Conservation (phyloP, 2,113 vertebrate species). For the Sigmodon hispidus region DNA sequence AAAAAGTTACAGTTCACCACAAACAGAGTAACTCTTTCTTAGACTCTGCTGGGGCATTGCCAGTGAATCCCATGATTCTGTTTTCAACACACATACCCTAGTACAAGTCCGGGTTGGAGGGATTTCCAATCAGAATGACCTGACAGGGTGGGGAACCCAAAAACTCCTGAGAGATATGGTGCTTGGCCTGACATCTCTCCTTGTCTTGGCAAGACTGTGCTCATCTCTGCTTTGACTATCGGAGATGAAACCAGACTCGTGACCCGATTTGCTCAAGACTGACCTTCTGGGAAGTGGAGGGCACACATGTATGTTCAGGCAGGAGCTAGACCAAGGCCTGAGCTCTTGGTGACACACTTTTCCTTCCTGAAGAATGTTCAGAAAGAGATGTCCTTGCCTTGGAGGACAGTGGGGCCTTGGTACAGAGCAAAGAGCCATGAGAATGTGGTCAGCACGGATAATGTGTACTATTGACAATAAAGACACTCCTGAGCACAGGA, state of each 20-base stretch:
- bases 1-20: background rate
- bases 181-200: background rate
- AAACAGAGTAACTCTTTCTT: background rate
- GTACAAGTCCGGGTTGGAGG: background rate
- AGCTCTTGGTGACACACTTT: no score
- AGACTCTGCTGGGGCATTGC: background rate
- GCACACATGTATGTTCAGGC: accelerated
- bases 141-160: background rate
- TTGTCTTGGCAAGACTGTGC: background rate
- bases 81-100: background rate
- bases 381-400: background rate
- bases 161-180: background rate
- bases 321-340: background rate
- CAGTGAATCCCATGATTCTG: background rate
- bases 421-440: background rate
- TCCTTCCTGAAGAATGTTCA: background rate
- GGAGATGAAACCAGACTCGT: background rate
- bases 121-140: background rate
- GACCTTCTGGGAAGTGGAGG: accelerated
- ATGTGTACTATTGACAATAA: background rate
- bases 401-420: background rate
- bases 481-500: background rate
- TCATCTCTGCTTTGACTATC: background rate
- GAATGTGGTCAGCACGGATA: background rate
- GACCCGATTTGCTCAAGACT: background rate